phyloP scores from a whole-genome alignment of 2,797 vertebrate species.

The Gastrophryne carolinensis region DNA sequence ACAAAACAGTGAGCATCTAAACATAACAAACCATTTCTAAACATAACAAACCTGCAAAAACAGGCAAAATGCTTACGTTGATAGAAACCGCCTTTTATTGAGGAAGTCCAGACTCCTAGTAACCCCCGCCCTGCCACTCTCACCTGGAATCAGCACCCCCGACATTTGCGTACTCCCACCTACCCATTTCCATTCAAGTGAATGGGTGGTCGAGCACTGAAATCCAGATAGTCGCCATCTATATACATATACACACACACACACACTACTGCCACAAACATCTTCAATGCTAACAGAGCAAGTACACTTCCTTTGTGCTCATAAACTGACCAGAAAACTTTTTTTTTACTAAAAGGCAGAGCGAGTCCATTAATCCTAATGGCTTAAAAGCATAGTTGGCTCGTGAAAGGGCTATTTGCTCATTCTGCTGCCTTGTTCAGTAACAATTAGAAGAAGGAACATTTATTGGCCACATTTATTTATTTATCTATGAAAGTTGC shows the following conservation, averaged over 20 bases:
- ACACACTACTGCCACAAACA: neutral
- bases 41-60: too few species aligned
- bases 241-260: too few species aligned
- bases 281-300: neutral
- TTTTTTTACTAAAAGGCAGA: neutral
- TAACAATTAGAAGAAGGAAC: constrained; percentile 27
- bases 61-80: too few species aligned
- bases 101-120: too few species aligned
- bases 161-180: too few species aligned
- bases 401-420: neutral
- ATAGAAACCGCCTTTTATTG: too few species aligned
- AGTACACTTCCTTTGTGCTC: neutral
- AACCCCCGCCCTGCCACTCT: too few species aligned
- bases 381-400: constrained; percentile 7
- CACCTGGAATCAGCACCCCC: too few species aligned
- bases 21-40: neutral
- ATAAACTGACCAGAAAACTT: neutral
- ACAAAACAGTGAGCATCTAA: neutral
- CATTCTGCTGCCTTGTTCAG: constrained; percentile 5
- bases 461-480: neutral
- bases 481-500: neutral
- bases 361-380: neutral
- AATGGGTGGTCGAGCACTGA: too few species aligned
- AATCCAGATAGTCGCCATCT: too few species aligned
- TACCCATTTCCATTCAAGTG: too few species aligned